These are phyloP conservation scores for Eustalomyia histrio DNA, from an alignment of 2,888 invertebrate species.

Conservation along the genomic window DNA sequence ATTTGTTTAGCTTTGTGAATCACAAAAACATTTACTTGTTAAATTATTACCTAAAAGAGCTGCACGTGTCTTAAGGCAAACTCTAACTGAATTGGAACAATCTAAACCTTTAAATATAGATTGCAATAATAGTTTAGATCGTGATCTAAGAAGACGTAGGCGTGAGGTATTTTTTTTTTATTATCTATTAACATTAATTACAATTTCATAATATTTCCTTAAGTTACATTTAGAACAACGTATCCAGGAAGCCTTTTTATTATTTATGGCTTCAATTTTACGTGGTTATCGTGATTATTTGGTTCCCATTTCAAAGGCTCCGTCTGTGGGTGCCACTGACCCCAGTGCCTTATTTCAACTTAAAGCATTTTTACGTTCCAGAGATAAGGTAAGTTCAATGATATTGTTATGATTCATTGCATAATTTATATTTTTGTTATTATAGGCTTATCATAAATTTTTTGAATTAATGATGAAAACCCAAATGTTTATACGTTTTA, in stretches of 20 bases:
- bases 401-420: neutral
- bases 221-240: conserved; percentile 93
- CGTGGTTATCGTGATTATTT: conserved; percentile 94
- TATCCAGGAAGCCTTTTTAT: conserved; percentile 97
- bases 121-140: conserved; percentile 86
- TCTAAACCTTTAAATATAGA: conserved; percentile 80
- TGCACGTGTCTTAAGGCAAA: conserved; percentile 88
- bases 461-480: conserved; percentile 93
- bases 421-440: neutral
- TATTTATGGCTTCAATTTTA: conserved; percentile 95
- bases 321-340: conserved; percentile 96
- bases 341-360: conserved; percentile 96
- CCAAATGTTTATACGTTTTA: conserved; percentile 98
- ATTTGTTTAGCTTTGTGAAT: conserved; percentile 86
- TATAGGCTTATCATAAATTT: conserved; percentile 89
- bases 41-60: conserved; percentile 94
- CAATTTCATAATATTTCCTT: neutral
- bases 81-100: conserved; percentile 88
- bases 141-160: conserved; percentile 89
- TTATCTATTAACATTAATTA: neutral
- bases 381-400: conserved; percentile 85
- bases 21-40: conserved; percentile 88
- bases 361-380: conserved; percentile 91
- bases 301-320: conserved; percentile 95
- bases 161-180: conserved; percentile 81